A percentile compares a stretch with the other conserved stretches of the same genome.
These are phyloP conservation scores for Hiodon alosoides DNA, from an alignment of 2,113 vertebrate genomes.

Conservation along the genomic window DNA sequence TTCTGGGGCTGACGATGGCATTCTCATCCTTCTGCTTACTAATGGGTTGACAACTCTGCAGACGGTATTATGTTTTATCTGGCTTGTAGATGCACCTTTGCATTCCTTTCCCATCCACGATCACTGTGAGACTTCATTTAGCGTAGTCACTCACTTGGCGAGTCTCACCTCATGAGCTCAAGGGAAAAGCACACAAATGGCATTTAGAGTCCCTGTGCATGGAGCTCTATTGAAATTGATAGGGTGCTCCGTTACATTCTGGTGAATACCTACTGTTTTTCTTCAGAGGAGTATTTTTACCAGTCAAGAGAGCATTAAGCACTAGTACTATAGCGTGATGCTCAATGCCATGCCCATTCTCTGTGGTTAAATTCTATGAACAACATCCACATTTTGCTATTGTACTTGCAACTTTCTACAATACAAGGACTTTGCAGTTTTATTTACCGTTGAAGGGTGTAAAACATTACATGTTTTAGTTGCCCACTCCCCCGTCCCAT, in stretches of 20 bases:
- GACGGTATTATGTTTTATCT: conserved; percentile 12
- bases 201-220: not conserved
- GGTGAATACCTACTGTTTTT: not conserved
- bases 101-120: conserved; percentile 22
- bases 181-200: conserved; percentile 1
- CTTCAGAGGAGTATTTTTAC: too few relatives aligned
- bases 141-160: conserved; percentile 31
- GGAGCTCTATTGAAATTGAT: not conserved
- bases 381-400: not conserved
- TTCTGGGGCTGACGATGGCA: not conserved
- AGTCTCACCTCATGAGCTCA: conserved; percentile 4
- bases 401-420: not conserved
- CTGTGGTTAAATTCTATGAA: not conserved
- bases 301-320: not conserved
- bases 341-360: not conserved
- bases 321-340: too few relatives aligned
- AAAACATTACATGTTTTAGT: not conserved
- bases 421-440: not conserved
- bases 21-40: conserved; percentile 7
- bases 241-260: not conserved
- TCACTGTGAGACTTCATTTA: conserved; percentile 26
- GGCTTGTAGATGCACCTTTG: conserved; percentile 32
- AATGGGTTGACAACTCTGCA: not conserved
- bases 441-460: not conserved
- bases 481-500: not conserved